These are phyloP conservation scores for Argentina silus DNA, from an alignment of 2,797 vertebrate genomes.

Conservation along the genomic window DNA sequence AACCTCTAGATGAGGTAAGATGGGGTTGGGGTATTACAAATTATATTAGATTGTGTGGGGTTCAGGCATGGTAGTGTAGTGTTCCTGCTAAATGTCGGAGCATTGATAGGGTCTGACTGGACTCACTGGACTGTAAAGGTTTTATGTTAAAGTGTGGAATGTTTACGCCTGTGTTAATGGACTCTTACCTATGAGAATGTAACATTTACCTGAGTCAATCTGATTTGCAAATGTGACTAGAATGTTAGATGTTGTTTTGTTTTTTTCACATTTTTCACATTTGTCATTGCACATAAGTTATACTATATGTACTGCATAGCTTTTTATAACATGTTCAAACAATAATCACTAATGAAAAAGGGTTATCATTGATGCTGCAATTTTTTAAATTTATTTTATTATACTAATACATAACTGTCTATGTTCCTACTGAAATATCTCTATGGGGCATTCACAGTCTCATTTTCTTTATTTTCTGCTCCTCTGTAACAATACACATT, in stretches of 20 bases:
- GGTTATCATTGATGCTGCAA: background rate
- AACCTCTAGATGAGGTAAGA: background rate
- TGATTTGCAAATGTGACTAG: background rate
- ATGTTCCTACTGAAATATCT: background rate
- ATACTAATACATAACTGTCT: background rate
- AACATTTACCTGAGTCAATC: conserved; percentile 59
- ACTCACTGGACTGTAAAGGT: conserved; percentile 68
- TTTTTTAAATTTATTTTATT: background rate
- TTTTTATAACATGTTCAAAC: too few species aligned
- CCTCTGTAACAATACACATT: conserved; percentile 55
- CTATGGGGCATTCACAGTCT: background rate
- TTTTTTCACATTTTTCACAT: background rate
- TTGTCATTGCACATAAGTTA: background rate
- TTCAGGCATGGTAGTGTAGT: background rate
- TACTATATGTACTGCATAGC: too few species aligned
- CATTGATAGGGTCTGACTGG: conserved; percentile 76
- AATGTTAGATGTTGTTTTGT: background rate
- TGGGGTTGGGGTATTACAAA: conserved; percentile 58
- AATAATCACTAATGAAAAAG: background rate
- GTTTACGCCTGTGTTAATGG: conserved; percentile 74
- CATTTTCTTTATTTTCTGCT: conserved; percentile 25
- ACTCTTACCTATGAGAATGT: conserved; percentile 64
- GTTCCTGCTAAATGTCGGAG: conserved; percentile 66
- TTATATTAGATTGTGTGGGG: conserved; percentile 56
- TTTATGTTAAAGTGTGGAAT: conserved; percentile 65